Base-by-base conservation (phyloP, 2,797 vertebrate genomes). In the Gymnoscopelus braueri region DNA sequence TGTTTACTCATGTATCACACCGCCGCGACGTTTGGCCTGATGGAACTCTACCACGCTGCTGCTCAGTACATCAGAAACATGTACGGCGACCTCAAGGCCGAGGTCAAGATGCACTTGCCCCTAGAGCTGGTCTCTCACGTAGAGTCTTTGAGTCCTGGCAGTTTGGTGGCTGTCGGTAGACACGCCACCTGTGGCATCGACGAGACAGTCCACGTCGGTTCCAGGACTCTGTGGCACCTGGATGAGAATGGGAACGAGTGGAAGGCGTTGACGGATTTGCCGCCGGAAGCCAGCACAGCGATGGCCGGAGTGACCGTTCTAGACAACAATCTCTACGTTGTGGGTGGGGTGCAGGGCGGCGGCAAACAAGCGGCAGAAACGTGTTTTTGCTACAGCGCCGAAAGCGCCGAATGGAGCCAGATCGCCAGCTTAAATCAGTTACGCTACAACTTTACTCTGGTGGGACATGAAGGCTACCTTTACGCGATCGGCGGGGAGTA, bases 1-100 rank as follows among this genome's bases (percentile, higher is more conserved):
- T 99, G 98, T 77, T 75, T 96, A 78, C 80, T 97, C 53, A 93
- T 98, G 80, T 97, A 88, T 79, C 96, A 98, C 84, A 94, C 96
- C 0, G 96, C 96, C 0, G 93, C 94, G 2, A 92, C 89, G 55
- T 99, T 95, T 0, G 97, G 98, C 12, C 90, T 97, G 49, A 80
- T 84, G 71, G 95, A 96, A 3, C 92, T 99, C 12, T 92, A 95
- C 76, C 92, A 88, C 47, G 89, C 89, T 0, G 92, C 95, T 0
- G 97, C 96, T 0, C 91, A 95, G 54, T 96, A 95, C 74, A 96
- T 98, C 78, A 88, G 95, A 35, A 95, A 98, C 79, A 93, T 94
- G 85, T 94, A 94, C 0, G 0, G 23, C 0, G 95, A 95, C 63
- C 84, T 96, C 69, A 85, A 93, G 72, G 87, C 84, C 0, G 91